Conservation (phyloP, 2,797 vertebrate species). For the Masticophis lateralis region DNA sequence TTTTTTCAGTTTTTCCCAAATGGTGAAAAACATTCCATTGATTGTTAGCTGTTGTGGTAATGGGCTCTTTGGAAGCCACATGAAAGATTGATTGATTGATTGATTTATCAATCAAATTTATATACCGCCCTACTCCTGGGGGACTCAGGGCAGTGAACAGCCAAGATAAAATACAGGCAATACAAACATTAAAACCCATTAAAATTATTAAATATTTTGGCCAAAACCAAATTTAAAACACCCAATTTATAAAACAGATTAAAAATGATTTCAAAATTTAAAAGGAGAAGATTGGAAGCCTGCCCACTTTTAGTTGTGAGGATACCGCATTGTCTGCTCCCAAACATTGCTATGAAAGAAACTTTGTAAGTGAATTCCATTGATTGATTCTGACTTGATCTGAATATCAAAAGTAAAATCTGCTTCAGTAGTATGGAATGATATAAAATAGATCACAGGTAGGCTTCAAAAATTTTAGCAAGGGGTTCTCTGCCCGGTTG, state of each 20-base stretch:
- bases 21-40: neutral
- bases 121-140: too few relatives aligned
- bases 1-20: neutral
- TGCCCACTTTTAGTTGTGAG: neutral
- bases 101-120: too few relatives aligned
- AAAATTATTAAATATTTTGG: too few relatives aligned
- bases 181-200: too few relatives aligned
- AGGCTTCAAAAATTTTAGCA: too few relatives aligned
- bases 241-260: too few relatives aligned
- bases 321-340: neutral
- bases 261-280: too few relatives aligned
- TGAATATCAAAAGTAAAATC: neutral
- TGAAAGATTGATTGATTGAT: neutral
- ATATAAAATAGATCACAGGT: neutral
- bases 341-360: neutral
- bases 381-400: neutral
- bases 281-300: neutral
- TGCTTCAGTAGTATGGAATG: conserved; percentile 44
- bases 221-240: too few relatives aligned
- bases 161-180: too few relatives aligned
- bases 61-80: neutral
- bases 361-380: neutral
- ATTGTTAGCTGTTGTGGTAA: neutral
- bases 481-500: too few relatives aligned
- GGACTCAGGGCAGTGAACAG: too few relatives aligned